Percentiles rank a stretch among this genome's conserved stretches.
These are phyloP conservation scores for Reticulitermes lucifugus DNA, from an alignment of 2,888 invertebrate species.

Conservation along the genomic window DNA sequence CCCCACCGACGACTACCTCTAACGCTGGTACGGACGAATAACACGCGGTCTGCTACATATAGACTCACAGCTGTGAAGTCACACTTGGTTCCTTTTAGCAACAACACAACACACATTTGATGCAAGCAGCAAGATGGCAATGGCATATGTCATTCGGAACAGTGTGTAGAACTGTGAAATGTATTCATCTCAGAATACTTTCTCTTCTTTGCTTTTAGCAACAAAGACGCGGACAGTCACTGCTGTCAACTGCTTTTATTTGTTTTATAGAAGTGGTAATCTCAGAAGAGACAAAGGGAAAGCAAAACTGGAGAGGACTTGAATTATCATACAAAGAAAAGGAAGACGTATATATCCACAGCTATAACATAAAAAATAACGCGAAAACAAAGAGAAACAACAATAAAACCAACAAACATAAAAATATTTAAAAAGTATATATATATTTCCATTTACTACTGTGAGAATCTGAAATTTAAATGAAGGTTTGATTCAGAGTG, in stretches of 20 bases:
- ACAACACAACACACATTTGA: too few species aligned
- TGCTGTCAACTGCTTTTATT: conserved; percentile 14
- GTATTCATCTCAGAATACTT: background rate
- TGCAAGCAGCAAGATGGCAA: too few species aligned
- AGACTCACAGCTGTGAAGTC: too few species aligned
- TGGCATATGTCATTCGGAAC: background rate
- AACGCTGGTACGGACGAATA: too few species aligned
- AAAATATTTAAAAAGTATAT: background rate
- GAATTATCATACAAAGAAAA: conserved; percentile 6
- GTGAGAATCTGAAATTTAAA: background rate
- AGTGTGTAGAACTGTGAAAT: background rate
- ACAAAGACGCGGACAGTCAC: background rate
- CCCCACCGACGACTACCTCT: too few species aligned
- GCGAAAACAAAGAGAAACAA: background rate
- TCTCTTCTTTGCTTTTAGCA: background rate
- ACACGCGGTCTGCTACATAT: too few species aligned
- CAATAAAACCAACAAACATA: background rate
- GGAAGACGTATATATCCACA: background rate
- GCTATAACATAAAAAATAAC: background rate
- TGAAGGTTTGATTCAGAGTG: background rate
- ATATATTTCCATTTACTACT: background rate
- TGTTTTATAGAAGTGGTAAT: background rate
- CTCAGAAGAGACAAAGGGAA: background rate
- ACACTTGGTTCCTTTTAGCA: too few species aligned
- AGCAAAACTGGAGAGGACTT: background rate